phyloP scores from a whole-genome alignment of 2,113 vertebrate genomes.

The Fregata magnificens region DNA sequence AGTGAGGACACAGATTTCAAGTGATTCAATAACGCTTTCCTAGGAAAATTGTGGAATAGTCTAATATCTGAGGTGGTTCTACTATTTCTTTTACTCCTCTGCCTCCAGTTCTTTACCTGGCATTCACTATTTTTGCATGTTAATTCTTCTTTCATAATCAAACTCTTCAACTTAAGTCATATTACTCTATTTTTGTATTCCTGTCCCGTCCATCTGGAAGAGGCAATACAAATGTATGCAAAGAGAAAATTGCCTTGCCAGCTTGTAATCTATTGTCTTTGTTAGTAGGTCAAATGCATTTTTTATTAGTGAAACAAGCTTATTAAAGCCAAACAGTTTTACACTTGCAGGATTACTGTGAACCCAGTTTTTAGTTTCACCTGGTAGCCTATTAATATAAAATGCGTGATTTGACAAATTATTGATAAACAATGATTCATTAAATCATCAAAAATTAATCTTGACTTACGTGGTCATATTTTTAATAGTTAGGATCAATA shows the following conservation, averaged over 20 bases:
- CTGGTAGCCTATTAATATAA: not conserved
- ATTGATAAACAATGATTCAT: not conserved
- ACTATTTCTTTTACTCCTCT: not conserved
- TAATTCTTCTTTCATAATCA: not conserved
- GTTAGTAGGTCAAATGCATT: not conserved
- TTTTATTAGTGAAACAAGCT: constrained; percentile 19
- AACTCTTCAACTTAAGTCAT: not conserved
- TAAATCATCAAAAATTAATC: not conserved
- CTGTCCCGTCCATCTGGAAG: not conserved
- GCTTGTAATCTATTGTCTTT: not conserved
- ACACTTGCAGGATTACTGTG: not conserved
- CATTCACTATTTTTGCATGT: not conserved
- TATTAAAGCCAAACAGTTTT: not conserved
- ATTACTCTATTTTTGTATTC: not conserved
- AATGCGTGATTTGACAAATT: not conserved
- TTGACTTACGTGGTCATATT: not conserved
- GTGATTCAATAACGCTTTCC: not conserved
- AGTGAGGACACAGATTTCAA: not conserved
- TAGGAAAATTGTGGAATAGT: not conserved
- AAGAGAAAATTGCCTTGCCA: not conserved
- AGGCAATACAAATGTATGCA: not conserved
- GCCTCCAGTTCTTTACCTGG: not conserved
- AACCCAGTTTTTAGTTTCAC: not conserved
- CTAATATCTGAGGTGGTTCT: not conserved
- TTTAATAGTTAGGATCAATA: not conserved